Base-by-base conservation (phyloP, 2,888 invertebrate species). In the Caenorhabditis panamensis region DNA sequence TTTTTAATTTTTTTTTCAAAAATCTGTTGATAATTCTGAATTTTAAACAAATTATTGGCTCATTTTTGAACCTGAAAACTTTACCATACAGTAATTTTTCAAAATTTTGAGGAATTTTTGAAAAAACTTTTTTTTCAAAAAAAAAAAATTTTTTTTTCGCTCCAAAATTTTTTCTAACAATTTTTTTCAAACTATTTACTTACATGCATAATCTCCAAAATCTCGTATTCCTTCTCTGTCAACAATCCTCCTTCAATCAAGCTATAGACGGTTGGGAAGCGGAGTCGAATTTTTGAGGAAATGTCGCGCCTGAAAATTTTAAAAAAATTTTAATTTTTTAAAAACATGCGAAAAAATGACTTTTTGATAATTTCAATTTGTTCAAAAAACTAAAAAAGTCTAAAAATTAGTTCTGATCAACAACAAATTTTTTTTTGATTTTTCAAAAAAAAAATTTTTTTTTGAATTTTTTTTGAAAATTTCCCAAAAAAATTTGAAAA, bases 231-330 rank as follows among this genome's bases (percentile, higher is more conserved):
- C 62, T 86, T 83, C 54, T 87, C 81, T 2, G 87, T 86, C 36
- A 84, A 54, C 24, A 87, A 68, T 0, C 87, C 87, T 3, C 83
- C 80, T 24, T 79, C 80, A 13, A 86, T 79, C 24, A 87, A 54
- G 53, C 66, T 71, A 11, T 69, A 66, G 13, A 87, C 76, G 1
- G 69, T 62, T 4, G 85, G 87, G 54, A 87, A 87, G n/a, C 88
- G 85, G n/a, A 86, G 80, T 26, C 88, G 84, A n/a, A 87, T 82
- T 72, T 86, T 85, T 0, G 83, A 82, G 1, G 87, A 87, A 22
- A 87, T 82, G 61, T 87, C 87, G 9, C 87, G 76, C 85, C 87
- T 87, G 67, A 41, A 83, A 76, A 11, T 18, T 41, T 41, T 41
- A 41, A 13, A 2, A 13, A 41, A 41, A 41, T 41, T 41, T 41